Conservation (phyloP, 2,888 invertebrate genomes). For the Melinaea menophilus region DNA sequence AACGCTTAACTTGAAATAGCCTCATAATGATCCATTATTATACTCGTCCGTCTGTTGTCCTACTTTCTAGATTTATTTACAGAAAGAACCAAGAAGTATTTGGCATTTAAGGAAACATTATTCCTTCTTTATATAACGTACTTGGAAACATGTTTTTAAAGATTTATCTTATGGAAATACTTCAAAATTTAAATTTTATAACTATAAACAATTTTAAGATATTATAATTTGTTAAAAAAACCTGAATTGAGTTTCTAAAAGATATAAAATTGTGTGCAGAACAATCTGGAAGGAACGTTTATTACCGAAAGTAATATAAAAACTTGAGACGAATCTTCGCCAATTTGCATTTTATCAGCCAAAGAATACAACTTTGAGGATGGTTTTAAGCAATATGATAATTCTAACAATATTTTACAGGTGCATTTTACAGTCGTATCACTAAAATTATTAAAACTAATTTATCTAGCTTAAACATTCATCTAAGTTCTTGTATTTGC, state of each 20-base stretch:
- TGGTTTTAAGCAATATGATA: constrained; percentile 35
- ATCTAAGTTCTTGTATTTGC: too few relatives aligned
- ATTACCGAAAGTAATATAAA: constrained; percentile 73
- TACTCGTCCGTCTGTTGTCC: constrained; percentile 9
- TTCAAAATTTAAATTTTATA: not conserved
- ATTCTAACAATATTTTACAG: constrained; percentile 3
- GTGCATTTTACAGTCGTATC: not conserved
- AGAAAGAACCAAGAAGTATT: not conserved
- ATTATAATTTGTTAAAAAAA: not conserved
- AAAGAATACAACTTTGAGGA: constrained; percentile 62
- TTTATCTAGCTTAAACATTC: too few relatives aligned
- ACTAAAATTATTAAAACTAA: not conserved
- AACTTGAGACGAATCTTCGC: constrained; percentile 68
- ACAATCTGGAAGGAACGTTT: constrained; percentile 51
- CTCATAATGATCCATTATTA: constrained; percentile 26
- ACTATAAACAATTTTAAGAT: not conserved
- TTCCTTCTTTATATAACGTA: too few relatives aligned
- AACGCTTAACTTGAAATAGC: constrained; percentile 37
- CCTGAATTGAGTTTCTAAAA: constrained; percentile 9
- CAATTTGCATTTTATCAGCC: constrained; percentile 75
- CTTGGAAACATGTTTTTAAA: too few relatives aligned
- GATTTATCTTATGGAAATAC: too few relatives aligned
- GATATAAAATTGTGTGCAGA: constrained; percentile 25
- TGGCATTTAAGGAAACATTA: not conserved
- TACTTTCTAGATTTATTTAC: constrained; percentile 5